phyloP scores from a whole-genome alignment of 2,113 vertebrate species.

The Cyphotilapia sp. region DNA sequence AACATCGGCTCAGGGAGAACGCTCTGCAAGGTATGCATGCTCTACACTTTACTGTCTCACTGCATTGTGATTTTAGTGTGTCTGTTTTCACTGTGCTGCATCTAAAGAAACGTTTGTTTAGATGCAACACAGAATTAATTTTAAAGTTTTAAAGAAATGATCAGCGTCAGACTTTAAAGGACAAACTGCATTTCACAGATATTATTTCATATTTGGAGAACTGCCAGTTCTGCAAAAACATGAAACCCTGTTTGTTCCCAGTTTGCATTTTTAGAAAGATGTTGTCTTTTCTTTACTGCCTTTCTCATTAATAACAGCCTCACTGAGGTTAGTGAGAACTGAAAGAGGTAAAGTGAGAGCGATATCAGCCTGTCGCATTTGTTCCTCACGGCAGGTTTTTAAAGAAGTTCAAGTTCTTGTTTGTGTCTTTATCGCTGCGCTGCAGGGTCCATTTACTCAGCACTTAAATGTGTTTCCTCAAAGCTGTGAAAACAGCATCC shows the following conservation, averaged over 20 bases:
- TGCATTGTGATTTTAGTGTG: not conserved
- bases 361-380: not conserved
- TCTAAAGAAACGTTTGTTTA: fast-evolving
- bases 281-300: not conserved
- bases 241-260: not conserved
- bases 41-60: not conserved
- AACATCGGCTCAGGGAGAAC: not conserved
- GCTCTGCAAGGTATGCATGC: not conserved
- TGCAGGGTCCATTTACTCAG: not conserved
- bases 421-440: not conserved
- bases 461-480: not conserved
- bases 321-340: not conserved
- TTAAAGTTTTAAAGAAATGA: not conserved
- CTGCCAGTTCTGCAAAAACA: not conserved
- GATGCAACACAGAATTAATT: fast-evolving
- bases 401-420: not conserved
- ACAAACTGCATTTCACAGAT: not conserved
- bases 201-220: not conserved
- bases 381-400: not conserved
- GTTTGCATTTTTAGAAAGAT: not conserved
- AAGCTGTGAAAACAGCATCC: fast-evolving
- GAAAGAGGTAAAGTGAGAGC: not conserved
- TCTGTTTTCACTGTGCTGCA: not conserved
- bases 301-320: not conserved
- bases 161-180: not conserved